phyloP scores from a whole-genome alignment of 30 jellyfish, hydroid and myxozoan species.

The Aurelia sp. region DNA sequence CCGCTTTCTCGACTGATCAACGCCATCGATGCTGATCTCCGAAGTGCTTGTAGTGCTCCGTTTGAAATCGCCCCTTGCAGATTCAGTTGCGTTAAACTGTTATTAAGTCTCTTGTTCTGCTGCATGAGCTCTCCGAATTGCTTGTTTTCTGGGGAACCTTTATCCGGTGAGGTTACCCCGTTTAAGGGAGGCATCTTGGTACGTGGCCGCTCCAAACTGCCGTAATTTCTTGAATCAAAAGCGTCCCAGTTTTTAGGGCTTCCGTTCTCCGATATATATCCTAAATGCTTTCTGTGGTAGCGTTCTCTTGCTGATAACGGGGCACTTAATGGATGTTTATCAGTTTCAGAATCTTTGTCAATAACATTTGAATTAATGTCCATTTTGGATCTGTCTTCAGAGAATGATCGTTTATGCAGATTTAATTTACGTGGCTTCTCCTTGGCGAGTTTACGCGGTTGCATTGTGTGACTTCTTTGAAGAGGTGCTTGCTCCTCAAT shows the following conservation, averaged over 20 bases:
- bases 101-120: constrained; percentile 12
- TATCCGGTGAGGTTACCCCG: background rate
- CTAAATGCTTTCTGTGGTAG: constrained; percentile 19
- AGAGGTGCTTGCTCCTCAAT: background rate
- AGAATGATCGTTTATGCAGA: constrained; percentile 42
- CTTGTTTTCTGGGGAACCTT: background rate
- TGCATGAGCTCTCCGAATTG: constrained; percentile 12
- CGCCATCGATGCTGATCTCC: constrained; percentile 34
- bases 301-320: constrained; percentile 1
- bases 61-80: constrained; percentile 71
- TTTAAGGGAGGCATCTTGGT: too few relatives aligned
- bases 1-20: background rate
- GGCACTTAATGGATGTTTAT: background rate
- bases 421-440: background rate
- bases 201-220: background rate
- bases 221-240: constrained; percentile 11
- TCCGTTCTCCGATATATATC: constrained; percentile 43
- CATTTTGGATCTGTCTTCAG: constrained; percentile 17
- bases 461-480: constrained; percentile 43
- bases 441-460: constrained; percentile 2
- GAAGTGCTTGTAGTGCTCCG: constrained; percentile 45
- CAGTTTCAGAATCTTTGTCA: background rate
- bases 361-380: background rate
- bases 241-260: constrained; percentile 2
- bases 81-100: constrained; percentile 60